Evolutionary conservation across 2,113 vertebrate genomes (phyloP).

Genomic region (Labrus mixtus): DNA sequence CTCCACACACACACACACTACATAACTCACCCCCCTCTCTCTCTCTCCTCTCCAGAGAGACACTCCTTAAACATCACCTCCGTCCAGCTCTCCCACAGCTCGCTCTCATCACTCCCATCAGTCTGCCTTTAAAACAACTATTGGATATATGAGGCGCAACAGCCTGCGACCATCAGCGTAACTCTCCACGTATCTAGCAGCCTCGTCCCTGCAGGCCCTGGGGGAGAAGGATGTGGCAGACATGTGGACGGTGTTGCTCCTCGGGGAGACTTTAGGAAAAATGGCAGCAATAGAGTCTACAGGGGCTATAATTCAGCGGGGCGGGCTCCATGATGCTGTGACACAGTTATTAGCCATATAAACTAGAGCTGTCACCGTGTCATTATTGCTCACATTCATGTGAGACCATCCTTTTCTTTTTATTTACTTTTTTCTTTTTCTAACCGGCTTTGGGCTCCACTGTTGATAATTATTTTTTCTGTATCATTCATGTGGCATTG

Average conservation of each 20-base stretch:
- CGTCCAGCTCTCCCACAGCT: slow-evolving; percentile 18
- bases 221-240: slow-evolving; percentile 50
- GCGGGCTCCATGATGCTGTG: slow-evolving; percentile 53
- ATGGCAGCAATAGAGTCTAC: slow-evolving; percentile 59
- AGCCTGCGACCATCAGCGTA: slow-evolving; percentile 45
- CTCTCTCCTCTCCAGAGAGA: slow-evolving; percentile 53
- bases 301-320: slow-evolving; percentile 60
- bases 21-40: slow-evolving; percentile 64
- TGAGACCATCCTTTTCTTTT: slow-evolving; percentile 52
- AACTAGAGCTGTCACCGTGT: slow-evolving; percentile 71
- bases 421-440: slow-evolving; percentile 53
- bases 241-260: slow-evolving; percentile 54
- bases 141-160: slow-evolving; percentile 46
- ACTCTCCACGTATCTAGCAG: slow-evolving; percentile 39
- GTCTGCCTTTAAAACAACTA: slow-evolving; percentile 71
- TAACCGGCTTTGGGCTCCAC: slow-evolving; percentile 23
- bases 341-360: slow-evolving; percentile 78
- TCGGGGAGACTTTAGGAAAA: slow-evolving; percentile 65
- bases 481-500: not conserved
- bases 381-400: slow-evolving; percentile 68
- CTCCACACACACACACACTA: slow-evolving; percentile 42
- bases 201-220: slow-evolving; percentile 24
- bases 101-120: slow-evolving; percentile 62
- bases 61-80: slow-evolving; percentile 57
- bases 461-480: slow-evolving; percentile 7